phyloP scores from a whole-genome alignment of 2,113 vertebrate species.

The Oryzias celebensis region DNA sequence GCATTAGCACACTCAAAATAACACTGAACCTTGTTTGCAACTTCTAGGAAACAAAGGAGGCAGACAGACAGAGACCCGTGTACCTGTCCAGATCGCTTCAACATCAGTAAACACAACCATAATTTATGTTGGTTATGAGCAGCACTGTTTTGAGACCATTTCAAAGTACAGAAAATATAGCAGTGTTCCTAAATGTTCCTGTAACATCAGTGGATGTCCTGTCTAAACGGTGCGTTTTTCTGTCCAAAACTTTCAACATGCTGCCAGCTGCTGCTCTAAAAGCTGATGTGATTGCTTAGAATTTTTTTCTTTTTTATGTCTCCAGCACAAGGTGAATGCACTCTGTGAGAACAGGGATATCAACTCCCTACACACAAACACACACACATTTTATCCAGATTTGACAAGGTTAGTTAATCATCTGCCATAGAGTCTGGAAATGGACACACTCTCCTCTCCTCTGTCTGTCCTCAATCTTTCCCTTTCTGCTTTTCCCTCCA shows the following conservation, averaged over 20 bases:
- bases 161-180: too few relatives aligned
- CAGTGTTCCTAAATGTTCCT: too few relatives aligned
- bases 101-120: too few relatives aligned
- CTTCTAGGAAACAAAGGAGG: too few relatives aligned
- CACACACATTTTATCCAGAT: conserved; percentile 34
- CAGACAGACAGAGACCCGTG: too few relatives aligned
- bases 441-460: conserved; percentile 53
- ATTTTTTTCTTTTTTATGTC: conserved; percentile 1
- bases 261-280: conserved; percentile 13
- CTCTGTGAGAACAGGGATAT: conserved; percentile 30
- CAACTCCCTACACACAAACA: conserved; percentile 14
- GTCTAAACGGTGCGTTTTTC: background rate
- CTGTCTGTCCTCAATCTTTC: conserved; percentile 44
- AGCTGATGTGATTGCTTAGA: background rate
- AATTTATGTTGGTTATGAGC: too few relatives aligned
- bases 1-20: too few relatives aligned
- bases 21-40: too few relatives aligned
- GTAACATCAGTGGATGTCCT: background rate
- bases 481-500: conserved; percentile 17
- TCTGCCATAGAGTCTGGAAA: conserved; percentile 44
- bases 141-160: too few relatives aligned
- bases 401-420: conserved; percentile 69
- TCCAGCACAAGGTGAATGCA: conserved; percentile 37
- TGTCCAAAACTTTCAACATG: conserved; percentile 5
- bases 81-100: too few relatives aligned